Evolutionary conservation across 2,888 invertebrate species (phyloP), one percentile per base, ranked within the genome.

Genomic region (Epiblema foenella): DNA sequence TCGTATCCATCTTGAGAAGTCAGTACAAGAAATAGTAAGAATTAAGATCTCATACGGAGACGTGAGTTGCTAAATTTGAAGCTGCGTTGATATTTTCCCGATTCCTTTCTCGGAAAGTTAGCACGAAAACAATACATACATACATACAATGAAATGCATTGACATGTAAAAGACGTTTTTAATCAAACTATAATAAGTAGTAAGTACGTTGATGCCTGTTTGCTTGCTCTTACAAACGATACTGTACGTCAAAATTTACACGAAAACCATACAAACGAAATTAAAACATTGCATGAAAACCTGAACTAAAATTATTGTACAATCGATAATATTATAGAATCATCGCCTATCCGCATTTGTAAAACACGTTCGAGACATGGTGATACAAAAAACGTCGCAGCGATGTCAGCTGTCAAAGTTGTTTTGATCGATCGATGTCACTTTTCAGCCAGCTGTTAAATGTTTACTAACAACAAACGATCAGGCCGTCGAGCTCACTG

Each of bases 1-100:
- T 88, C 0, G 72, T 73, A 51, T 89, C 91, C 92, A 92, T 91
- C 73, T 20, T 76, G 18, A 20, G 2, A 24, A 60, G 46, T 46
- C 33, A 42, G 15, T 24, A 37, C 42, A 33, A 66, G 2, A 29
- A 67, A 60, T n/a, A 15, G 49, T 58, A 57, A n/a, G 20, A 57
- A 15, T 42, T 58, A 57, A n/a, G 20, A 57, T 58, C 60, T 63
- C 56, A 51, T 67, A 60, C 72, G 72, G 37, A 1, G 46, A 64
- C 77, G 81, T 84, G 84, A 84, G 77, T 79, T 75, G 85, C 80
- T 78, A 74, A 79, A 78, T 67, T 62, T 24, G 37, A 69, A 46
- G 42, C 39, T 51, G 24, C 57, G 51, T 65, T 65, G 18, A 58
- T 42, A n/a, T 69, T 12, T 54, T 0, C n/a, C 12, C 3, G 54